Percentiles rank a stretch among this genome's conserved stretches.
phyloP scores from a whole-genome alignment of 2,113 vertebrate species.

The Calyptommatus sinebrachiatus region DNA sequence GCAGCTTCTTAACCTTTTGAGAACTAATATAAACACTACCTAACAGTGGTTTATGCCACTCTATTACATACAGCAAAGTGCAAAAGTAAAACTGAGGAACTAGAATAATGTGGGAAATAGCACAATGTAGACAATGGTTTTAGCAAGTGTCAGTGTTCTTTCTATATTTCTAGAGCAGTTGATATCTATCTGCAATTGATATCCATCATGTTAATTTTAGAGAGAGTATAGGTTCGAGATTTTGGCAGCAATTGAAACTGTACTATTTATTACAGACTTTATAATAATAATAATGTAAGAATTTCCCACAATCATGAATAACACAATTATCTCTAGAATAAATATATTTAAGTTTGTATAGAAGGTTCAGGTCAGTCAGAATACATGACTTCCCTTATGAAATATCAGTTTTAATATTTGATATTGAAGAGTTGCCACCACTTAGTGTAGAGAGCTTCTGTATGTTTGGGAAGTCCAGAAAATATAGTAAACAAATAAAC shows the following conservation, averaged over 20 bases:
- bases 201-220: neutral
- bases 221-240: neutral
- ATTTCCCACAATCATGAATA: neutral
- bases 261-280: neutral
- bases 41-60: slow-evolving; percentile 72
- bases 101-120: slow-evolving; percentile 61
- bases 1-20: slow-evolving; percentile 86
- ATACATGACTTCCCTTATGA: neutral
- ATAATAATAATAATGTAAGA: neutral
- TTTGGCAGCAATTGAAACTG: neutral
- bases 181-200: too few relatives aligned
- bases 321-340: neutral
- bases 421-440: neutral
- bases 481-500: neutral
- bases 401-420: neutral
- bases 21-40: slow-evolving; percentile 78
- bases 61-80: slow-evolving; percentile 63
- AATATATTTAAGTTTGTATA: neutral
- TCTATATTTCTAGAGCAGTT: too few relatives aligned
- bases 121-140: slow-evolving; percentile 66
- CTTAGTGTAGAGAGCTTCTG: neutral
- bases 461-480: neutral
- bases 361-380: neutral
- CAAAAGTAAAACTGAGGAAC: slow-evolving; percentile 70
- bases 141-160: slow-evolving; percentile 44